Evolutionary conservation across 2,888 invertebrate species (phyloP).

Genomic region (Amiota communis): DNA sequence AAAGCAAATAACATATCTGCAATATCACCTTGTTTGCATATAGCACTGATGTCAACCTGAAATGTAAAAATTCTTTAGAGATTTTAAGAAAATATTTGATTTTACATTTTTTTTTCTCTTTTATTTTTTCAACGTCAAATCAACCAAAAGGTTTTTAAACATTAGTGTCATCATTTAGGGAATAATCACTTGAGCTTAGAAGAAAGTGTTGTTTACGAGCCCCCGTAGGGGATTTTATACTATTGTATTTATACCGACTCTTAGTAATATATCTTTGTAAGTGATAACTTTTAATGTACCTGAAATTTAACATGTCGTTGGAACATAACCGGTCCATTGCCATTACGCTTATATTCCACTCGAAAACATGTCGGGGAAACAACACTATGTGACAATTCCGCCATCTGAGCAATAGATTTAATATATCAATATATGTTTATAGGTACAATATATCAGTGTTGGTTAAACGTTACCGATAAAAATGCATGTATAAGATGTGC

Average conservation of each 20-base stretch:
- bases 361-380: constrained; percentile 97
- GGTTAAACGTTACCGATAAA: constrained; percentile 83
- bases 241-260: no score
- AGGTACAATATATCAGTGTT: neutral
- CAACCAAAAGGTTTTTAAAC: no score
- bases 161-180: no score
- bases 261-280: no score
- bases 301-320: constrained; percentile 97
- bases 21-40: constrained; percentile 81
- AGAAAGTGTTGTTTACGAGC: no score
- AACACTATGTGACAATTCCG: constrained; percentile 97
- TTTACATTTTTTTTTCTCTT: no score
- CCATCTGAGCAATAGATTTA: constrained; percentile 79
- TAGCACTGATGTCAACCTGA: constrained; percentile 90
- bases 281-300: constrained; percentile 66
- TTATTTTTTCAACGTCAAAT: no score
- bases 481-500: constrained; percentile 99
- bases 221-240: no score
- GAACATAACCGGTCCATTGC: constrained; percentile 96
- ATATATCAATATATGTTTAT: neutral
- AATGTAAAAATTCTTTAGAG: constrained; percentile 62
- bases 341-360: constrained; percentile 96
- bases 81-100: no score
- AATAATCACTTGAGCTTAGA: no score
- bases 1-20: constrained; percentile 89